phyloP scores from a whole-genome alignment of 2,888 invertebrate species.

The Patella ulyssiponensis region DNA sequence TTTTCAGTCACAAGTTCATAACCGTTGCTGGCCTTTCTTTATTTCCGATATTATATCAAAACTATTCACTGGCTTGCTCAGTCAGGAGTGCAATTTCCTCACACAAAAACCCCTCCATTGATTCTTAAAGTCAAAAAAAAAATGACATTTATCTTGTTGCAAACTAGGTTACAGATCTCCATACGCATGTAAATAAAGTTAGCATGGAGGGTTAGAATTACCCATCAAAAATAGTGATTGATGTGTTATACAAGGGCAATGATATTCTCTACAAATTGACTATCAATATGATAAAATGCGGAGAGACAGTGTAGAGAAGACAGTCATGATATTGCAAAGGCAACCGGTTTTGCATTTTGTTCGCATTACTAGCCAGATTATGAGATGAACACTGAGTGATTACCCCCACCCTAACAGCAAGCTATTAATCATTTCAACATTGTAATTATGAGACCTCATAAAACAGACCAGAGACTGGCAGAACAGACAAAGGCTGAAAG shows the following conservation, averaged over 20 bases:
- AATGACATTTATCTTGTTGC: neutral
- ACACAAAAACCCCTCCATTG: conserved; percentile 3
- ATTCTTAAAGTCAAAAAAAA: neutral
- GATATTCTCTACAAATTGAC: conserved; percentile 10
- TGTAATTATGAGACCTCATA: conserved; percentile 8
- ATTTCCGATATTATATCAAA: conserved; percentile 1
- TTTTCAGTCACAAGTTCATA: conserved; percentile 10
- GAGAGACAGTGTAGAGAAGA: neutral
- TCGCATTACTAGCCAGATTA: neutral
- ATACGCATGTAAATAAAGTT: conserved; percentile 10
- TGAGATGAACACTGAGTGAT: conserved; percentile 3
- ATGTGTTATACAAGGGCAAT: neutral
- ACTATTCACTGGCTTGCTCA: neutral
- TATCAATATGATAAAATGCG: conserved; percentile 2
- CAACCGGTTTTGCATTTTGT: conserved; percentile 1
- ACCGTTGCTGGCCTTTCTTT: neutral
- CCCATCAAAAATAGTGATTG: conserved; percentile 11
- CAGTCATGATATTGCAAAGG: conserved; percentile 1
- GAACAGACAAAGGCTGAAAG: conserved; percentile 1
- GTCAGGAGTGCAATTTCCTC: conserved; percentile 7
- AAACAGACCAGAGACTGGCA: neutral
- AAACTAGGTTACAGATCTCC: neutral
- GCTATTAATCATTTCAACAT: conserved; percentile 10
- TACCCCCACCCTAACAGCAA: conserved; percentile 2
- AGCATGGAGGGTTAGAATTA: conserved; percentile 11